Conservation (phyloP, 1,140 invertebrate species). For the Cydia fagiglandana region DNA sequence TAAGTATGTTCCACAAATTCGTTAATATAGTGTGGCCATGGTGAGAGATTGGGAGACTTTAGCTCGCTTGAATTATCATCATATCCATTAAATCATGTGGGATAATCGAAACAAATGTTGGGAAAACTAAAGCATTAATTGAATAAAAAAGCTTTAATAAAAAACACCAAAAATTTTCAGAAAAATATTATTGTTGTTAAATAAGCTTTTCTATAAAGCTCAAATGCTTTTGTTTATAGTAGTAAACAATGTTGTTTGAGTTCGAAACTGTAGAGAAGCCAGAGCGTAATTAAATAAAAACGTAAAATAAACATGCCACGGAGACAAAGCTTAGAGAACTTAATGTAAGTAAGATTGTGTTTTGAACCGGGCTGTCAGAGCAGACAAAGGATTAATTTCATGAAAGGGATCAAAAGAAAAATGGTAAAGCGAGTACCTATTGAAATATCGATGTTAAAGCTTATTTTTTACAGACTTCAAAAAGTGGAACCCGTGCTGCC, state of each 20-base stretch:
- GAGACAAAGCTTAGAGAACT: neutral
- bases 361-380: neutral
- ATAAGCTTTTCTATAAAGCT: neutral
- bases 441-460: neutral
- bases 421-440: neutral
- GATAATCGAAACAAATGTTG: too few relatives aligned
- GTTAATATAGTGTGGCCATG: too few relatives aligned
- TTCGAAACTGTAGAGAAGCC: neutral
- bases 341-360: neutral
- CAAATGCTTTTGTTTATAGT: neutral
- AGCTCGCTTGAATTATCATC: too few relatives aligned
- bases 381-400: neutral
- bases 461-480: neutral
- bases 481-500: neutral
- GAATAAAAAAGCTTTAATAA: too few relatives aligned
- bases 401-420: conserved; percentile 4
- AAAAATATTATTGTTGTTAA: neutral
- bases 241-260: neutral
- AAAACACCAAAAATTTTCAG: too few relatives aligned
- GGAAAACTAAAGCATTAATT: too few relatives aligned
- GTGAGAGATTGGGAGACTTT: too few relatives aligned
- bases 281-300: neutral
- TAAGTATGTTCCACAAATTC: too few relatives aligned
- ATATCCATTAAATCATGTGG: too few relatives aligned
- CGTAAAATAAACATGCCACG: neutral